Evolutionary conservation across 2,797 vertebrate genomes (phyloP), one percentile per base, ranked within the genome.

Genomic region (Thunnus albacares): DNA sequence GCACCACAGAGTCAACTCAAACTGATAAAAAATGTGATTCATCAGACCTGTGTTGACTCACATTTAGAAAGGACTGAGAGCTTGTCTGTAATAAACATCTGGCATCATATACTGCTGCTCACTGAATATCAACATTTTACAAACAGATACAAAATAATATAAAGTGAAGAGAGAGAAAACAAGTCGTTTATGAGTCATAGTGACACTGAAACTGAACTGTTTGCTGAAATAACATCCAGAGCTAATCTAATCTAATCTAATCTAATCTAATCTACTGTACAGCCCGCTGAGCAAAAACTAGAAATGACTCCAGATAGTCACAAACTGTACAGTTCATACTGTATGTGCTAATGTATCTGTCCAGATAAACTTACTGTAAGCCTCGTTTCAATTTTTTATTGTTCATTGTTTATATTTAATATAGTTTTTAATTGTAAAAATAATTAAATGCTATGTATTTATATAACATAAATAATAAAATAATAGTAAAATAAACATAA

Each of bases 1-100:
- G 66, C 53, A 61, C 33, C 51, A 66, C 18, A 1, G 61, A 73
- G 41, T 1, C 18, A 77, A 71, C 45, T 58, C 63, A 47, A 18
- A 77, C 22, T 55, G 15, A 41, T 65, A 24, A 65, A 70, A 64
- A 55, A 20, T 28, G n/a, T 28, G 41, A 75, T 58, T 65, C 33
- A 63, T 64, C 78, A 64, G 47, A 26, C 41, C 35, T 33, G 53
- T 2, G 3, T 20, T 71, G 43, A 58, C 45, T 64, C 33, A 45
- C 63, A 56, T 57, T 45, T 41, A 52, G 55, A 80, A 7, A 30
- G 28, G 56, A 51, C 22, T 33, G 56, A 62, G 57, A 60, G 65
- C 20, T 4, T 61, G 14, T 55, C 13, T 1, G 12, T 20, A 47
- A 33, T 6, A 64, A 65, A 56, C 28, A 28, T 20, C 57, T 28